Base-by-base conservation (phyloP, 2,113 vertebrate species). In the Castor canadensis region DNA sequence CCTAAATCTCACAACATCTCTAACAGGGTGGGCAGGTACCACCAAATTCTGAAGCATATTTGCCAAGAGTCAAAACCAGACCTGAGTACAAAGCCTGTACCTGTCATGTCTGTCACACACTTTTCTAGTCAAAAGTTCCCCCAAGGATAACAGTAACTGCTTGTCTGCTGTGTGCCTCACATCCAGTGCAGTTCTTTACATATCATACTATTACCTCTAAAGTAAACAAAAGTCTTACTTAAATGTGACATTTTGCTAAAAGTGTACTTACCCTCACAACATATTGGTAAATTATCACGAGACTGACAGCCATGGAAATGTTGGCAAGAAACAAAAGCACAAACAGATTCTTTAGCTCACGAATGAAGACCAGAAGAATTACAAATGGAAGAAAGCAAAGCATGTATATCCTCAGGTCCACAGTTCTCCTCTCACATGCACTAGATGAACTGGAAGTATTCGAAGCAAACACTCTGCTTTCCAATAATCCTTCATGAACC, bases 381-480 rank as follows among this genome's bases (percentile, higher is more conserved):
- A 99, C 91, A 93, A 99, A 98, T 0, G 99, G 99, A 84, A 99
- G 98, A 89, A 99, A 99, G 95, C 98, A 98, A 90, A 99, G 96
- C 99, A 99, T 99, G 82, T 99, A 99, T 87, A 99, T 94, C 62
- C 99, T 97, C 79, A 99, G 97, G 97, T 99, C 99, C n/a, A 98
- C 54, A 95, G 71, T 98, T 95, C 95, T 98, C 73, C 93, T 98
- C 80, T 98, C 98, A 66, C 95, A 80, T 1, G 87, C 67, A n/a
- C 30, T 83, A 66, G 94, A 91, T 54, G 79, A 64, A 5, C 49
- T 75, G 47, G 98, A 98, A 92, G 88, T 4, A 5, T 99, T 98
- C 40, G 56, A n/a, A n/a, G 88, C 20, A 93, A 88, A 28, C 6
- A 26, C 81, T 58, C 73, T 97, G 79, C 90, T 98, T 76, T 97